phyloP scores from a whole-genome alignment of 2,888 invertebrate genomes.

The Caradrina clavipalpis region DNA sequence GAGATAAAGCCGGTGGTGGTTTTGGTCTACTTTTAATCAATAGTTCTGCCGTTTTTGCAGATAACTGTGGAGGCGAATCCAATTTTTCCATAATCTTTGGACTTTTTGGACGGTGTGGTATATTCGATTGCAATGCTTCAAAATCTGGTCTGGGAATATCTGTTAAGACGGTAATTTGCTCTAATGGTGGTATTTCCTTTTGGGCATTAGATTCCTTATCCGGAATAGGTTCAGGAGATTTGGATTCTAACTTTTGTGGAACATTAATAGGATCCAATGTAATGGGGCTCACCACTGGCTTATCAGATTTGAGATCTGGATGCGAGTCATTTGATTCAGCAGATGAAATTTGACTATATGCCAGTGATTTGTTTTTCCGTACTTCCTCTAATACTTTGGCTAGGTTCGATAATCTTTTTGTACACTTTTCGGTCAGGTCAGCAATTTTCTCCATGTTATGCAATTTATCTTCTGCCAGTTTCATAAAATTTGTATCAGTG shows the following conservation, averaged over 20 bases:
- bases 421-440: slow-evolving; percentile 87
- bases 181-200: slow-evolving; percentile 48
- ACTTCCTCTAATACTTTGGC: slow-evolving; percentile 88
- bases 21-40: slow-evolving; percentile 72
- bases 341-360: slow-evolving; percentile 82
- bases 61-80: slow-evolving; percentile 50
- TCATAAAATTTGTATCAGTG: slow-evolving; percentile 79
- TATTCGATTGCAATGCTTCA: slow-evolving; percentile 56
- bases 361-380: slow-evolving; percentile 84
- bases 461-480: slow-evolving; percentile 84
- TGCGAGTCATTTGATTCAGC: slow-evolving; percentile 80
- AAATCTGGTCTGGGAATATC: slow-evolving; percentile 81
- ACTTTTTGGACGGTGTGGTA: slow-evolving; percentile 23
- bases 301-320: slow-evolving; percentile 63
- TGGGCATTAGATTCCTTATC: slow-evolving; percentile 44
- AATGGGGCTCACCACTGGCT: slow-evolving; percentile 55
- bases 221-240: slow-evolving; percentile 52
- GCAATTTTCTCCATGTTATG: slow-evolving; percentile 89
- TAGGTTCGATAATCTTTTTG: slow-evolving; percentile 85
- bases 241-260: slow-evolving; percentile 49
- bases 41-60: slow-evolving; percentile 54
- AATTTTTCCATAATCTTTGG: slow-evolving; percentile 47
- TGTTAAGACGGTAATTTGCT: slow-evolving; percentile 75
- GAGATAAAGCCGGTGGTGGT: slow-evolving; percentile 86
- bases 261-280: slow-evolving; percentile 47